phyloP scores from a whole-genome alignment of 2,113 vertebrate genomes.

The Poeciliopsis retropinna region DNA sequence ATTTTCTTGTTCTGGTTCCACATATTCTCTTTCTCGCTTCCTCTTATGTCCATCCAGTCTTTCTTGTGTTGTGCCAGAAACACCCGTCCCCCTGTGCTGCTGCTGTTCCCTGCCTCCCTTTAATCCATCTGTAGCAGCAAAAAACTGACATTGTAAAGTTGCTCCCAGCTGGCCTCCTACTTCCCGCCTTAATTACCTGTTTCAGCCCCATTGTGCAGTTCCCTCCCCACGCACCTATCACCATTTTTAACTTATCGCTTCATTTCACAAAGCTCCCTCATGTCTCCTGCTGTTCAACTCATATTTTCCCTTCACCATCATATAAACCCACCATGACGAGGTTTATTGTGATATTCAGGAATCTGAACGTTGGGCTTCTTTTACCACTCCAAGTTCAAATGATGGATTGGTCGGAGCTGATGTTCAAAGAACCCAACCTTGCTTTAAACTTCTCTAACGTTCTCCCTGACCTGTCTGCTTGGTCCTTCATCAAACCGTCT shows the following conservation, averaged over 20 bases:
- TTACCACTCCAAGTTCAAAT: no score
- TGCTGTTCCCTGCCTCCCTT: slow-evolving; percentile 10
- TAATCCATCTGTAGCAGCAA: slow-evolving; percentile 25
- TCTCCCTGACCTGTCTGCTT: no score
- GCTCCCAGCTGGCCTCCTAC: slow-evolving; percentile 24
- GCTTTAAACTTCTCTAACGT: no score
- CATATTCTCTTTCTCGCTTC: slow-evolving; percentile 6
- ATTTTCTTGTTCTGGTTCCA: slow-evolving; percentile 25
- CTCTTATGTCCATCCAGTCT: slow-evolving; percentile 26
- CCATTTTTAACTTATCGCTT: slow-evolving; percentile 46
- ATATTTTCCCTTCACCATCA: slow-evolving; percentile 16
- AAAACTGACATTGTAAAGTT: slow-evolving; percentile 38
- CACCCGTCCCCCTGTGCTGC: slow-evolving; percentile 22
- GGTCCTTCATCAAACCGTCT: no score
- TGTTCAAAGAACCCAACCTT: no score
- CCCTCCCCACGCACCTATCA: slow-evolving; percentile 3
- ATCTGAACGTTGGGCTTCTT: neutral
- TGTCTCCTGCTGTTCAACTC: slow-evolving; percentile 5
- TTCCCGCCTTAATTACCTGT: slow-evolving; percentile 50
- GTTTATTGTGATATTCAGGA: neutral
- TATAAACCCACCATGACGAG: neutral
- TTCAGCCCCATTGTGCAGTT: slow-evolving; percentile 27
- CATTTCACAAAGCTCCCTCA: slow-evolving; percentile 26
- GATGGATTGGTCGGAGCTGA: no score
- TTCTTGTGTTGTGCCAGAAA: slow-evolving; percentile 28